Evolutionary conservation across 2,888 invertebrate genomes (phyloP), one percentile per base, ranked within the genome.

Genomic region (Atherix ibis): DNA sequence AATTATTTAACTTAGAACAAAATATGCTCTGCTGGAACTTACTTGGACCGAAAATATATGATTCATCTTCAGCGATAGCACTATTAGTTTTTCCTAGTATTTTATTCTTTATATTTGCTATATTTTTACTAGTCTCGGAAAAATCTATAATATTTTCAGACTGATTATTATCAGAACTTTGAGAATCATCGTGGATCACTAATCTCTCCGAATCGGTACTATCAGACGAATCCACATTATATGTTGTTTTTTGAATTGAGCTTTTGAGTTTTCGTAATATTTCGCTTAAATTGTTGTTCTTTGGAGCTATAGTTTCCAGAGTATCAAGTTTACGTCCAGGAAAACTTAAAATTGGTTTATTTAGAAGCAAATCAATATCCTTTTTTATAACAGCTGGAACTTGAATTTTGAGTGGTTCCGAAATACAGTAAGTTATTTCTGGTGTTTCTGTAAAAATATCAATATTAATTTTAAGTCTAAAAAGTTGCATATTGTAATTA

Each of bases 191-290:
- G 31, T 66, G 73, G 31, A 75, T 76, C 1, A 75, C 65, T 15
- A 75, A 51, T 6, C 70, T 65, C 43, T 73, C 75, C 0, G 73
- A 73, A 51, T 75, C 75, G 31, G 71, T 73, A 46, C 70, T 71
- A 38, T 73, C 73, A 2, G 68, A 64, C 5, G 71, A 72, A 38
- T 72, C 71, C 8, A 71, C 72, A 18, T 38, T 44, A 15, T 43
- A 36, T 10, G 43, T 36, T 14, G 43, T 35, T 22, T 44, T 40
- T 19, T 44, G 42, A 33, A 61, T 58, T 33, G 56, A 61, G 38
- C 57, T 57, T 42, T 62, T 61, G 17, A 73, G 49, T 48, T 73
- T 73, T 52, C 71, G 72, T 48, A 73, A 73, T 2, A 71, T 73
- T 41, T 72, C 73, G 42, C 68, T 70, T 9, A 73, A 51, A 24